phyloP scores from a whole-genome alignment of 2,888 invertebrate genomes.

The Apodemia hepburni region DNA sequence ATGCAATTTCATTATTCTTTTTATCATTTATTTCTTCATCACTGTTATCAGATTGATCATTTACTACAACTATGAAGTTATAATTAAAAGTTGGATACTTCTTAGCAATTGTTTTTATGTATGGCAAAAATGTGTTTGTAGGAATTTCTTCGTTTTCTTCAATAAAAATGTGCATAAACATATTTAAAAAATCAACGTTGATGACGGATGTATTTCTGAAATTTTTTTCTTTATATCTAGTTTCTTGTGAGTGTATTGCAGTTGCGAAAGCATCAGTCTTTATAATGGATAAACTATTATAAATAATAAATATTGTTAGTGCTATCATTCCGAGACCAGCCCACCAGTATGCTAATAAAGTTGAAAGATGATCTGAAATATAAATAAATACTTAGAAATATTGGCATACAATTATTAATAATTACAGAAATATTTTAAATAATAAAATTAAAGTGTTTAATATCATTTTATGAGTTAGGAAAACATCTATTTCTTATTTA shows the following conservation, averaged over 20 bases:
- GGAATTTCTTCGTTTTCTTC: conserved; percentile 43
- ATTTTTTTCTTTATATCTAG: conserved; percentile 27
- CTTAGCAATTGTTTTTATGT: conserved; percentile 47
- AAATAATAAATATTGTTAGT: conserved; percentile 55
- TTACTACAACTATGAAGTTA: conserved; percentile 51
- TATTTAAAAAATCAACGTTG: conserved; percentile 34
- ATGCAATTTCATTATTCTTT: conserved; percentile 54
- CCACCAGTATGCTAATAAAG: conserved; percentile 60
- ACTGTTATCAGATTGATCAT: conserved; percentile 44
- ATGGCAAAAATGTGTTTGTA: conserved; percentile 49
- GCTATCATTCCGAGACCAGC: conserved; percentile 60
- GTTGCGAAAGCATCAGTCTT: conserved; percentile 41
- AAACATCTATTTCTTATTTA: too few species aligned
- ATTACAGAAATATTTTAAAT: too few species aligned
- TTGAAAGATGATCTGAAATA: conserved; percentile 62
- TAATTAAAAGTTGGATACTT: conserved; percentile 51
- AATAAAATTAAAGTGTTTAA: too few species aligned
- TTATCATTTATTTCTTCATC: conserved; percentile 41
- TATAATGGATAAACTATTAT: conserved; percentile 53
- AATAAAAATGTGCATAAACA: conserved; percentile 58
- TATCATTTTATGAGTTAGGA: too few species aligned
- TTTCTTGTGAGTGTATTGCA: conserved; percentile 34
- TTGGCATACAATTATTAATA: too few species aligned
- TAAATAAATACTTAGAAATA: conserved; percentile 15
- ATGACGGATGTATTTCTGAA: conserved; percentile 26